Base-by-base conservation (phyloP, 2,113 vertebrate species). In the Clarias magur region DNA sequence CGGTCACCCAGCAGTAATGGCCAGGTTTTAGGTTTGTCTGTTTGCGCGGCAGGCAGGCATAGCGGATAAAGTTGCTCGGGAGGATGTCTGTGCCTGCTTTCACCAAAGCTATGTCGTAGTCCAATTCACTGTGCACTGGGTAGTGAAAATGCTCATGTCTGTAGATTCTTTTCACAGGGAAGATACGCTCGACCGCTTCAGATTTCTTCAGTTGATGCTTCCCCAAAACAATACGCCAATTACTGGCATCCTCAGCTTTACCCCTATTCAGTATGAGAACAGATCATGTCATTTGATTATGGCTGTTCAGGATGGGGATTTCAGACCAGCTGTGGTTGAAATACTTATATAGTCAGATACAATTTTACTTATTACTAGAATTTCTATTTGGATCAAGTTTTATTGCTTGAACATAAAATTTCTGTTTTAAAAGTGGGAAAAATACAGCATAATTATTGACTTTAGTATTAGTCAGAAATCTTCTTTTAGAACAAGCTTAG, bases 171-270 rank as follows among this genome's bases (percentile, higher is more conserved):
- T 94, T 94, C 63, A 95, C 90, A 0, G 56, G 54, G 76, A 96
- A 93, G 34, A 87, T 80, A 86, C 92, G 93, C 90, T 96, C 93
- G 0, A 92, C 91, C 0, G 57, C 91, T 91, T 96, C 95, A 0
- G 88, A 92, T 48, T 90, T 91, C 87, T 91, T 95, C 83, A 96
- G 92, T 87, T 93, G 91, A 90, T 95, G 95, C 87, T 96, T 96
- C 82, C 95, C 96, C 88, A 96, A 89, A 23, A 96, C 93, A 42
- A 95, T 95, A 85, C 91, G 88, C 94, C 94, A 96, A 89, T 93
- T 94, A 30, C 91, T 89, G 68, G 92, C 86, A 57, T 95, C 94
- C 93, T 96, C 95, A 0, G 93, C 94, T 84, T 96, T 93, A 0
- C 92, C 94, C 72, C 95, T 96, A 90, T 57, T 38, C 56, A 27